phyloP scores from a whole-genome alignment of 2,113 vertebrate species.

The Gallinago jamesoni region DNA sequence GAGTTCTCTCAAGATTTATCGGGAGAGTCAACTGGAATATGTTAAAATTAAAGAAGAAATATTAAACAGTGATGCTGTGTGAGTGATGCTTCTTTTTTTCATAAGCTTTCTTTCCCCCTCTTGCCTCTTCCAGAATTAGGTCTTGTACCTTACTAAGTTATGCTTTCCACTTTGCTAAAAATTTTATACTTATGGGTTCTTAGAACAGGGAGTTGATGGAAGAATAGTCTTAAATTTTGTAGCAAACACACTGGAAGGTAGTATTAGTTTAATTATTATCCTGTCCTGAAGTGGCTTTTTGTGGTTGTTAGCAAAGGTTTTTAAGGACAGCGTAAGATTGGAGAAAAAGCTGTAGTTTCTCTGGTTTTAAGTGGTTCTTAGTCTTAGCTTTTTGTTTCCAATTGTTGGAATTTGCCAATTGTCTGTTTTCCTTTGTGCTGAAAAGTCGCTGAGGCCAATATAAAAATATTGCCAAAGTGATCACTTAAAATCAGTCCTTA shows the following conservation, averaged over 20 bases:
- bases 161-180: background rate
- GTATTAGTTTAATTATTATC: background rate
- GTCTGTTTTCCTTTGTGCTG: background rate
- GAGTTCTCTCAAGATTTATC: conserved; percentile 85
- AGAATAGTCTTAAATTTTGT: background rate
- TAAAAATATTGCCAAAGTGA: background rate
- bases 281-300: background rate
- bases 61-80: conserved; percentile 78
- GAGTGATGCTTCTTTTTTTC: conserved; percentile 48
- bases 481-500: background rate
- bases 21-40: conserved; percentile 78
- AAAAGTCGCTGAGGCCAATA: background rate
- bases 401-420: too few relatives aligned
- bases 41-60: conserved; percentile 83
- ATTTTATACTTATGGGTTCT: background rate
- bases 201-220: background rate
- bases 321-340: background rate
- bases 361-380: background rate
- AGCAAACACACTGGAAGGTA: background rate
- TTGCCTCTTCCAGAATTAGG: background rate
- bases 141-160: background rate
- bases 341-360: background rate
- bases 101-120: background rate
- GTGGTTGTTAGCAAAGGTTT: background rate
- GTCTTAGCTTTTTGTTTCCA: background rate